Base-by-base conservation (phyloP, 2,113 vertebrate genomes). In the Casuarius casuarius region DNA sequence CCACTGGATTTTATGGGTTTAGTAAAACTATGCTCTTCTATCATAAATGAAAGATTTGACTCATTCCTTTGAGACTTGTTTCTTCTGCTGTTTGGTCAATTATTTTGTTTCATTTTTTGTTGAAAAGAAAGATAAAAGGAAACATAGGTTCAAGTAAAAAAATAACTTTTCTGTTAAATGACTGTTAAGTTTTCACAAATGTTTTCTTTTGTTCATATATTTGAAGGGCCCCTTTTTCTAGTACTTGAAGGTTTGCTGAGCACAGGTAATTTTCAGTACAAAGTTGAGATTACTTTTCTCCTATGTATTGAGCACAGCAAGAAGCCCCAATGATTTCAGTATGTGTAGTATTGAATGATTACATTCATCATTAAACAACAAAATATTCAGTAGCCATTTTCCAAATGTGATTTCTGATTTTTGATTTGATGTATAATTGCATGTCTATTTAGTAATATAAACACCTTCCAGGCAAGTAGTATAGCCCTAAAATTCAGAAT, bases 1-100 rank as follows among this genome's bases (percentile, higher is more conserved):
- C 71, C 77, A 83, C 28, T 80, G 52, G 54, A 42, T 93, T 92
- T 96, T 91, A 93, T 73, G 90, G 70, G 38, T 84, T 95, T 92
- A 91, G 62, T 92, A 85, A 77, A 96, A 92, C 42, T 89, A 81
- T 89, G 82, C 46, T 89, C 33, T 95, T 91, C 80, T 84, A 88
- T 86, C 81, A 84, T 77, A 94, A 96, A 89, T 92, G 66, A 86
- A 95, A 91, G 48, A 71, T 94, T 87, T 90, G 46, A 85, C 40
- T 94, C 52, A 86, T 90, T 91, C 89, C 77, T 91, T 83, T 68
- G 84, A 88, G 89, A 72, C 38, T 87, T 83, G 28, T 63, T 94
- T 87, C 70, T 73, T 94, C 35, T 84, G 74, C 48, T 84, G 18
- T 89, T 94, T 76, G 1, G 5, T 70, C 87, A 94, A 80, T 84